These are phyloP conservation scores for Corydoras sp. DNA, from an alignment of 2,113 vertebrate genomes.

Conservation along the genomic window DNA sequence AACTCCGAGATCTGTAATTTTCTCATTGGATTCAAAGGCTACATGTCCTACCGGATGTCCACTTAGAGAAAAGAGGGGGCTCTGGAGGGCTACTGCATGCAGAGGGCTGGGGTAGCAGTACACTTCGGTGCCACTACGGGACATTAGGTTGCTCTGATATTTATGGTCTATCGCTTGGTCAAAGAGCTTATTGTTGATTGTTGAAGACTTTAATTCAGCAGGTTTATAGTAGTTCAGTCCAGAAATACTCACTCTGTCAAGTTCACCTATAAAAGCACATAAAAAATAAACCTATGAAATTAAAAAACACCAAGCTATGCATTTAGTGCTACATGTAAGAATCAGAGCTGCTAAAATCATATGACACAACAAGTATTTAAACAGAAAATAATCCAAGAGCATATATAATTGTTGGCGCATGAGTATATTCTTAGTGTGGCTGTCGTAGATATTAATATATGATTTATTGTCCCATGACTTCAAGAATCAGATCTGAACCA, in stretches of 20 bases:
- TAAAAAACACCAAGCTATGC: neutral
- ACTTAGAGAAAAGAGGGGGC: constrained; percentile 77
- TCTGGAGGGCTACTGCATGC: constrained; percentile 90
- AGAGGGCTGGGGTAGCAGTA: constrained; percentile 90
- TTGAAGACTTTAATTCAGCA: constrained; percentile 51
- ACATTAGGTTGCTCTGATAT: constrained; percentile 79
- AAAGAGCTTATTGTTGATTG: constrained; percentile 47
- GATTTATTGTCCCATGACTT: no score
- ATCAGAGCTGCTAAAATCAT: no score
- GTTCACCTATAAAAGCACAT: constrained; percentile 70
- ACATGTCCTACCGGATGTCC: constrained; percentile 39
- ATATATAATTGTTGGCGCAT: no score
- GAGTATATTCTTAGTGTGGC: no score
- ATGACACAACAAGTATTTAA: no score
- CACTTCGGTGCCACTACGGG: constrained; percentile 74
- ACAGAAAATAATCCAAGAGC: no score
- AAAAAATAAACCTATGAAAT: constrained; percentile 23
- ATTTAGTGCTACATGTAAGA: no score
- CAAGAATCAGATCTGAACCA: no score
- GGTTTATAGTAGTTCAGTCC: constrained; percentile 56
- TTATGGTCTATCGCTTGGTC: constrained; percentile 65
- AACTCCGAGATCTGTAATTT: constrained; percentile 8
- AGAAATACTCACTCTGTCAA: constrained; percentile 67
- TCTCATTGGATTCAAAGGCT: constrained; percentile 31
- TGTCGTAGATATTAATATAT: no score